These are phyloP conservation scores for Poecilia velifera DNA, from an alignment of 2,797 vertebrate genomes.

Conservation along the genomic window DNA sequence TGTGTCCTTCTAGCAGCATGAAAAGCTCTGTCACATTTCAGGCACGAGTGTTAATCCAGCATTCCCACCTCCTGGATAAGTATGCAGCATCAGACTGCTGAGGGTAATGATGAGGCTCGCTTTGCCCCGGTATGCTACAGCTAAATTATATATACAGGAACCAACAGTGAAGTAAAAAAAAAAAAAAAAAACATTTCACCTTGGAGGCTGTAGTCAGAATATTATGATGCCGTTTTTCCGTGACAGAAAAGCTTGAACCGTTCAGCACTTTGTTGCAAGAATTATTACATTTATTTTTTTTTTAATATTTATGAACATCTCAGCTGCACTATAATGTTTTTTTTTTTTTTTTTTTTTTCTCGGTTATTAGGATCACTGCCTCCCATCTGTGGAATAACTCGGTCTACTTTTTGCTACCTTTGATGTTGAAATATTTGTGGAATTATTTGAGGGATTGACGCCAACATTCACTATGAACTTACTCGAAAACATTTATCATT, in stretches of 20 bases:
- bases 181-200: not conserved
- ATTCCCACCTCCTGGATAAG: not conserved
- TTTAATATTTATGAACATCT: not conserved
- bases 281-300: not conserved
- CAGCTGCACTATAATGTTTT: not conserved
- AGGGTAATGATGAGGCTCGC: constrained; percentile 2
- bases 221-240: not conserved
- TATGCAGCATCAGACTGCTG: not conserved
- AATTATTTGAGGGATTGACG: not conserved
- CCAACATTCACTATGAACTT: not conserved
- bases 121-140: not conserved
- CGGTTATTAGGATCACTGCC: not conserved
- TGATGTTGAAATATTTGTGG: not conserved
- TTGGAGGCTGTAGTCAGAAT: not conserved
- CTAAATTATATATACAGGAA: not conserved
- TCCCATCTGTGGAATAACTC: not conserved
- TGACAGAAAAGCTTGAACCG: not conserved
- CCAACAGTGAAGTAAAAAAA: not conserved
- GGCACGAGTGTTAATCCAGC: constrained; percentile 19
- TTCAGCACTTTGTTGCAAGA: not conserved
- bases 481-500: not conserved
- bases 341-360: not conserved
- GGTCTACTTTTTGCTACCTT: not conserved
- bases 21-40: constrained; percentile 41
- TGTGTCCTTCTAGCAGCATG: constrained; percentile 37